Base-by-base conservation (phyloP, 2,113 vertebrate genomes). In the Anhinga rufa region DNA sequence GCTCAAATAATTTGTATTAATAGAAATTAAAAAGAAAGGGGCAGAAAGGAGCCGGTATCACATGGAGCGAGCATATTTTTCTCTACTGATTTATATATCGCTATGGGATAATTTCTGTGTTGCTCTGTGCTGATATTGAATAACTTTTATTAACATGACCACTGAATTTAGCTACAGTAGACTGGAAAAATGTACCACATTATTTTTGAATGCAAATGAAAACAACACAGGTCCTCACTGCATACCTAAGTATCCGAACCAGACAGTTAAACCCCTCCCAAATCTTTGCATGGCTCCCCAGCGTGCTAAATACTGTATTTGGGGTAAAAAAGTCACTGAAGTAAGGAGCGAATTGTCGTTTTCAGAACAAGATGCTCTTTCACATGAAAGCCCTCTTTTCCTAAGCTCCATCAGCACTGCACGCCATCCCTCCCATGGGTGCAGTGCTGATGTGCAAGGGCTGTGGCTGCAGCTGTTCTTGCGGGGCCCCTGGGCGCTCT, bases 1-100 rank as follows among this genome's bases (percentile, higher is more conserved):
- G 74, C 19, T 93, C 49, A 89, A 92, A 89, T 95, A 84, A 96
- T 91, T 93, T 84, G 51, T 81, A 94, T 92, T 95, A 94, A 83
- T 77, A 93, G 79, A 76, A 92, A 92, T 61, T 64, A 36, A 92
- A 95, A 92, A 78, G 55, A 89, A 95, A 82, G 52, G 74, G 62
- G 36, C 25, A 82, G 77, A 96, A 80, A 76, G 36, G 54, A 93
- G 32, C 11, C 0, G 1, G n/a, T 69, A 44, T 66, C 76, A 48
- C 51, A 82, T 7, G 28, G 57, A 87, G 42, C 0, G 8, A 90
- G 68, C 55, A 64, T 29, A 40, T 80, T 82, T 84, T 94, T 70
- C 78, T 72, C 48, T 66, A 28, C 12, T 77, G 85, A 90, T 92
- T 90, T 91, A 95, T 92, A 80, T 49, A 88, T 58, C 69, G 28